Evolutionary conservation across 1,140 invertebrate species (phyloP), one percentile per base, ranked within the genome.

Genomic region (Drosophila prosaltans): DNA sequence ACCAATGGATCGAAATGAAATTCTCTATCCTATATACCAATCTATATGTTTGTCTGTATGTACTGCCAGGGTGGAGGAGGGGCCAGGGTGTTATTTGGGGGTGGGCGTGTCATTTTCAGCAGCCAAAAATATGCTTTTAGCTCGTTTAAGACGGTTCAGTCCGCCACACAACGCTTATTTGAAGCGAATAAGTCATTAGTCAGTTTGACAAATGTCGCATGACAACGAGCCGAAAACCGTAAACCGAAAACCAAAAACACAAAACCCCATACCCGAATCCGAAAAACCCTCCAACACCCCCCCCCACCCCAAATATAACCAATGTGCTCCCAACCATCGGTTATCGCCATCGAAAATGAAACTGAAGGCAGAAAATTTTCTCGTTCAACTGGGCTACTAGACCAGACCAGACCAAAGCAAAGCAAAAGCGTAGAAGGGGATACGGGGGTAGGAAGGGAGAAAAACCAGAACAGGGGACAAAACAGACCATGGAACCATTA

Each of bases 131-230:
- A 59, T 59, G 57, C 57, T 59, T 59, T 59, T 59, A 59, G 57
- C 57, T 39, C 57, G 57, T 59, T 59, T 40, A 59, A 24, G 57
- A n/a, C 32, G 30, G 55, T 16, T 39, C 2, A 26, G 45, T 51
- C 28, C 55, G 28, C 28, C 55, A 11, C 55, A 58, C 28, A 58
- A 36, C 57, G 57, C 57, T 39, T 61, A 43, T 61, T 61, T 61
- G 59, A 61, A 43, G 59, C 40, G 59, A 61, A 61, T 61, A 64
- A 68, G 65, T 68, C 65, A 68, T 68, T 68, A 68, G 57, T 68
- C 65, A 68, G 57, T 68, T 68, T 68, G 65, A 68, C 65, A 68
- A 68, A 68, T 68, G 65, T 51, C 65, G 43, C 65, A 68, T 68
- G 57, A 68, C 63, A 65, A 65, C 45, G 45, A 65, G 48, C 16